phyloP scores from a whole-genome alignment of 2,888 invertebrate genomes.

The Cremastobaeus sp. region DNA sequence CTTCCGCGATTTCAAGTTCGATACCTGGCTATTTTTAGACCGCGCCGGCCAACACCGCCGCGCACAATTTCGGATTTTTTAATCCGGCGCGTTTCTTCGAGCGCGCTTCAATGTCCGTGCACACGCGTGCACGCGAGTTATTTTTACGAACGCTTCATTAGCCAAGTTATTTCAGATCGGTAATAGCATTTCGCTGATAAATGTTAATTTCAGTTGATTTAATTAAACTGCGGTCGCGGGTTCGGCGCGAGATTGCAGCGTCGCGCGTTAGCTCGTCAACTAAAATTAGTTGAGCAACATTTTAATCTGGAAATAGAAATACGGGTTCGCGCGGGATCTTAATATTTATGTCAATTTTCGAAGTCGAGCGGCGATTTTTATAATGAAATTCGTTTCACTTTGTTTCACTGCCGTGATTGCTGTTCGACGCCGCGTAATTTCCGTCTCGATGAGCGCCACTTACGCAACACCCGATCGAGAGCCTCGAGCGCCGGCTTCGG shows the following conservation, averaged over 20 bases:
- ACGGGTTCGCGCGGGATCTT: not conserved
- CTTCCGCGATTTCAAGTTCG: not conserved
- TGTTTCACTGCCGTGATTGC: not conserved
- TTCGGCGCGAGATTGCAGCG: not conserved
- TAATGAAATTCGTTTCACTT: not conserved
- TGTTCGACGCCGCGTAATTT: too few species aligned
- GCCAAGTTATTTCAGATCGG: constrained; percentile 1
- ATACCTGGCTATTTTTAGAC: not conserved
- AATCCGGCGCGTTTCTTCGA: too few species aligned
- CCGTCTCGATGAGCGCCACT: too few species aligned
- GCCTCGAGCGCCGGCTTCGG: too few species aligned
- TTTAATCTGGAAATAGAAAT: not conserved
- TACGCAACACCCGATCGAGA: too few species aligned
- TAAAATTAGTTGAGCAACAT: not conserved
- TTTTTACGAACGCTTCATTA: constrained; percentile 10
- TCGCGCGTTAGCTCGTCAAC: not conserved
- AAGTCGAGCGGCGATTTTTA: too few species aligned
- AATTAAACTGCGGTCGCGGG: not conserved
- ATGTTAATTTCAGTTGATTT: constrained; percentile 11
- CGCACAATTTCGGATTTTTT: not conserved
- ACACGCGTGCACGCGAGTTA: too few species aligned
- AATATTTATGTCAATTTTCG: not conserved
- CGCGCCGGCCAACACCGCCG: not conserved
- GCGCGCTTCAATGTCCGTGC: too few species aligned
- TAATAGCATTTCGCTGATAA: constrained; percentile 7